Evolutionary conservation across 2,113 vertebrate genomes (phyloP).

Genomic region (Hypocryptadius cinnamomeus): DNA sequence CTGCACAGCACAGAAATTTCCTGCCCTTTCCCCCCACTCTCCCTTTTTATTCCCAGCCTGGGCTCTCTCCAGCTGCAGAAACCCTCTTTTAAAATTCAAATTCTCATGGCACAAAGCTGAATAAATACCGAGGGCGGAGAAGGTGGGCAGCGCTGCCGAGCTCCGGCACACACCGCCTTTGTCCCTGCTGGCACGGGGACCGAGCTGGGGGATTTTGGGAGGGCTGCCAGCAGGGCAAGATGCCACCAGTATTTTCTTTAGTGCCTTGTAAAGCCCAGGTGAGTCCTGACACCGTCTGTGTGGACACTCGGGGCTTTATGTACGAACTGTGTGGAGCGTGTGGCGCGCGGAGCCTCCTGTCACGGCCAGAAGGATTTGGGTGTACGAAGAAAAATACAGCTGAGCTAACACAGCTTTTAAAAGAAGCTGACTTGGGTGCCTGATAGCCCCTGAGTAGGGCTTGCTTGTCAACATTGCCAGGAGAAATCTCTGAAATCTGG

Average conservation of each 20-base stretch:
- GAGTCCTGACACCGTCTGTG: background rate
- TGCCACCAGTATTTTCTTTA: slow-evolving; percentile 48
- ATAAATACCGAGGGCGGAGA: background rate
- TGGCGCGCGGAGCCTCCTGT: slow-evolving; percentile 4
- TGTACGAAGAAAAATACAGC: slow-evolving; percentile 53
- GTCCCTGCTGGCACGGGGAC: background rate
- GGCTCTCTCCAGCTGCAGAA: background rate
- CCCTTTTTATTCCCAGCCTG: background rate
- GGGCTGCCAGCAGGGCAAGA: background rate
- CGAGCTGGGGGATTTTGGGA: background rate
- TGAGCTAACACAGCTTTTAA: slow-evolving; percentile 45
- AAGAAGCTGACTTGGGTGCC: slow-evolving; percentile 1
- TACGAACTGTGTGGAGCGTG: background rate
- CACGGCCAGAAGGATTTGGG: slow-evolving; percentile 29
- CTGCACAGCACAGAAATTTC: background rate
- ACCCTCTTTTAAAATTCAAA: background rate
- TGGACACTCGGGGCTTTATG: background rate
- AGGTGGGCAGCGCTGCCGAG: background rate
- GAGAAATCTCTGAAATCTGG: slow-evolving; percentile 12
- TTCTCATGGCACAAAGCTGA: background rate
- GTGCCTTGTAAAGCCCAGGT: background rate
- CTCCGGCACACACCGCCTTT: background rate
- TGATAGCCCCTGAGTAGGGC: background rate
- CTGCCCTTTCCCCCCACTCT: background rate
- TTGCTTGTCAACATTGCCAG: slow-evolving; percentile 17